phyloP scores from a whole-genome alignment of 1,140 invertebrate genomes.

The Colletes latitarsis region DNA sequence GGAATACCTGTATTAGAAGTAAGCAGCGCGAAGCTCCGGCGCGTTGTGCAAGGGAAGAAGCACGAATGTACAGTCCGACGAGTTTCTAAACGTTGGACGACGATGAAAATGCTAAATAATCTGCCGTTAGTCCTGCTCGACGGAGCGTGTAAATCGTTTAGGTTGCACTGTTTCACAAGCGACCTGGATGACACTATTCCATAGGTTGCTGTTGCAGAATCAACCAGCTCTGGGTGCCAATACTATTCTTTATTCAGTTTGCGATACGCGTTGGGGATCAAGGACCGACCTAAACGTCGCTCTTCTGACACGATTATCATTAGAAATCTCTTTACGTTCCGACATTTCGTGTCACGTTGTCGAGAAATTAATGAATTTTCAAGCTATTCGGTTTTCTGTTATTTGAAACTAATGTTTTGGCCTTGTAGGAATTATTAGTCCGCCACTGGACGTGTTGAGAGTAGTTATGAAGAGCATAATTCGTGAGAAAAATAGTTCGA shows the following conservation, averaged over 20 bases:
- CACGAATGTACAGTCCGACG: conserved; percentile 6
- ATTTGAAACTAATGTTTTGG: too few species aligned
- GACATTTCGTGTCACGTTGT: too few species aligned
- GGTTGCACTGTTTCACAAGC: conserved; percentile 15
- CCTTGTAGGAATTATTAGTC: too few species aligned
- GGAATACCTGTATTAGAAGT: neutral
- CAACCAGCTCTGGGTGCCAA: conserved; percentile 8
- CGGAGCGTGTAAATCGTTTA: conserved; percentile 41
- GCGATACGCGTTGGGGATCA: neutral
- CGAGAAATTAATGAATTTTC: too few species aligned
- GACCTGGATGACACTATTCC: conserved; percentile 37
- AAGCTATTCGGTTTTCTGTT: too few species aligned
- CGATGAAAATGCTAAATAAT: conserved; percentile 51
- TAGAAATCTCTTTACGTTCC: too few species aligned
- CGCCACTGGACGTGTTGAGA: too few species aligned
- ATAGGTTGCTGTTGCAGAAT: conserved; percentile 11
- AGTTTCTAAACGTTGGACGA: conserved; percentile 22
- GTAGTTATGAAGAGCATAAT: too few species aligned
- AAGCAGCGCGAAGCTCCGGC: conserved; percentile 10
- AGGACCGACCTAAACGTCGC: neutral
- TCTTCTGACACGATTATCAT: neutral
- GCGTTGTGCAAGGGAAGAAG: neutral
- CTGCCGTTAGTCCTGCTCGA: conserved; percentile 45
- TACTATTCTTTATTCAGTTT: neutral
- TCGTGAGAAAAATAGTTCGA: too few species aligned